These are phyloP conservation scores for Drosophila phalerata DNA, from an alignment of 2,888 invertebrate genomes.

Conservation along the genomic window DNA sequence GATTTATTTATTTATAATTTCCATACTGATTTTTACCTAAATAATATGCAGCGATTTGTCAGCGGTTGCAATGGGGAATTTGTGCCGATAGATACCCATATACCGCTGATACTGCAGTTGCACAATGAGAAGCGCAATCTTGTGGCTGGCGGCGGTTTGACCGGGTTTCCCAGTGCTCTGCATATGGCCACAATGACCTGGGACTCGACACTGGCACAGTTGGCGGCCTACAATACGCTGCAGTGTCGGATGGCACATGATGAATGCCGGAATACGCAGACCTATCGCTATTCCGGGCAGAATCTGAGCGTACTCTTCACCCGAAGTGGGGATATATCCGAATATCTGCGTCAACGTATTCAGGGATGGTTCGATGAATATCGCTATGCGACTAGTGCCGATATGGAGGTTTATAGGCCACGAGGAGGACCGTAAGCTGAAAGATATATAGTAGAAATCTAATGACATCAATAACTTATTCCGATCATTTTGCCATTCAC, in stretches of 20 bases:
- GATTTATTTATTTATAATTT: conserved; percentile 1
- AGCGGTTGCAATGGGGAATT: conserved; percentile 62
- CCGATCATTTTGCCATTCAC: neutral
- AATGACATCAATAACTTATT: neutral
- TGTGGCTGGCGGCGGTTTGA: conserved; percentile 67
- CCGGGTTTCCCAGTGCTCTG: conserved; percentile 60
- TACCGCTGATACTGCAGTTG: conserved; percentile 54
- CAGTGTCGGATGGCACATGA: conserved; percentile 73
- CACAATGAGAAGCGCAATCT: conserved; percentile 72
- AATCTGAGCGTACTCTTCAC: conserved; percentile 66
- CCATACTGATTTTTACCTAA: neutral
- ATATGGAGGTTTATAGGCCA: conserved; percentile 54
- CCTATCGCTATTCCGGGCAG: conserved; percentile 68
- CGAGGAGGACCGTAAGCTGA: conserved; percentile 63
- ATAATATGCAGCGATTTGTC: conserved; percentile 49
- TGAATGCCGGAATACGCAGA: conserved; percentile 69
- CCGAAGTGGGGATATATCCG: conserved; percentile 25
- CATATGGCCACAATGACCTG: conserved; percentile 74
- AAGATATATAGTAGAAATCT: neutral
- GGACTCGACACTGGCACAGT: conserved; percentile 63
- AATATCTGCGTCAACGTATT: conserved; percentile 61
- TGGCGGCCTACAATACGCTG: conserved; percentile 68
- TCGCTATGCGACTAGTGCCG: conserved; percentile 57
- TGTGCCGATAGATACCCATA: conserved; percentile 46
- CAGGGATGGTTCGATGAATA: conserved; percentile 65